Conservation (phyloP, 2,888 invertebrate genomes). For the Amblyteles armatorius region DNA sequence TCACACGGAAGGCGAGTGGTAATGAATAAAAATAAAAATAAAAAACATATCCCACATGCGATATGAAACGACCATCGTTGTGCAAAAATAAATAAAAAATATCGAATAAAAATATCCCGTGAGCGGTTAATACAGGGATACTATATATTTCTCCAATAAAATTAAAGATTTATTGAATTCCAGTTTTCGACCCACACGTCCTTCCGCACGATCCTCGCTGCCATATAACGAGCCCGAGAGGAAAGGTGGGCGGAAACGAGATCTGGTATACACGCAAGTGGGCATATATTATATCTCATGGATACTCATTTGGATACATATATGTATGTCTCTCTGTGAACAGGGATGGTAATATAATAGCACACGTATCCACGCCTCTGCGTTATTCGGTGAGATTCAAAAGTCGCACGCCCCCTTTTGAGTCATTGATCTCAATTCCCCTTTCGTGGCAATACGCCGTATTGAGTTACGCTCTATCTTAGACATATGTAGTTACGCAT, state of each 20-base stretch:
- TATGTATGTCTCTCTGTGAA: constrained; percentile 12
- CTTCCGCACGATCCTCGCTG: not conserved
- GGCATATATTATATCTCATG: constrained; percentile 24
- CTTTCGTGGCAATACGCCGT: constrained; percentile 68
- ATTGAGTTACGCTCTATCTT: constrained; percentile 69
- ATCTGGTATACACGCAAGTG: constrained; percentile 52
- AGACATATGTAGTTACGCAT: constrained; percentile 14
- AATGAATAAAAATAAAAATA: not conserved
- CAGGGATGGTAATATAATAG: constrained; percentile 40
- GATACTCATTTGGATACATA: constrained; percentile 5
- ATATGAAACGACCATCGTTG: not conserved
- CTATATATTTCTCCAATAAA: constrained; percentile 46
- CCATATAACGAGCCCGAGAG: constrained; percentile 31
- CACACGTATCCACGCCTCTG: constrained; percentile 62
- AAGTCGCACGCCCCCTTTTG: constrained; percentile 71
- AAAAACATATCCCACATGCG: not conserved
- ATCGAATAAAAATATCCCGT: constrained; percentile 24
- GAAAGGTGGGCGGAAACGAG: constrained; percentile 64
- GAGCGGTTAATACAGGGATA: constrained; percentile 14
- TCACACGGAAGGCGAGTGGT: constrained; percentile 1
- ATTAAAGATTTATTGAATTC: constrained; percentile 57
- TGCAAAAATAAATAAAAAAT: not conserved
- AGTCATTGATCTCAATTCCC: constrained; percentile 72
- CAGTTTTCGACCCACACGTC: constrained; percentile 58
- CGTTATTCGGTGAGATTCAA: constrained; percentile 69